Evolutionary conservation across 2,888 invertebrate species (phyloP).

Genomic region (Hipparchia semele): DNA sequence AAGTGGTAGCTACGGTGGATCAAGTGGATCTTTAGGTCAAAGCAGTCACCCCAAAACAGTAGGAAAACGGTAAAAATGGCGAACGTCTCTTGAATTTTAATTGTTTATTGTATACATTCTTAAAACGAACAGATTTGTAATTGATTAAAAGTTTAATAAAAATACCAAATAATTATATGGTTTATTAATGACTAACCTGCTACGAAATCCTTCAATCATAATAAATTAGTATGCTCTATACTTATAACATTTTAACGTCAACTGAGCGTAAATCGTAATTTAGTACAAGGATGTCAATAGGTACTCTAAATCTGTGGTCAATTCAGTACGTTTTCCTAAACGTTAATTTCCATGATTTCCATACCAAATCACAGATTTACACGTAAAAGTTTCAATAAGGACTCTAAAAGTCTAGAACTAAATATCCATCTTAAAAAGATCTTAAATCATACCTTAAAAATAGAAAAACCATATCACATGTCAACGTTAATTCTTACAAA

Average conservation of each 20-base stretch:
- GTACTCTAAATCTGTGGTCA: too few relatives aligned
- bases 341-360: too few relatives aligned
- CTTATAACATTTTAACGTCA: too few relatives aligned
- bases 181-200: neutral
- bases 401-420: too few relatives aligned
- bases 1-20: neutral
- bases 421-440: neutral
- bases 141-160: neutral
- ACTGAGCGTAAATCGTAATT: too few relatives aligned
- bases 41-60: neutral
- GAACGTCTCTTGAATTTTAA: neutral
- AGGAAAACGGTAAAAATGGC: neutral
- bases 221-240: too few relatives aligned
- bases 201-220: neutral
- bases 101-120: neutral
- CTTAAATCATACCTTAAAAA: slow-evolving; percentile 6
- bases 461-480: slow-evolving; percentile 11
- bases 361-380: too few relatives aligned
- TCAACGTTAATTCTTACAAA: slow-evolving; percentile 5
- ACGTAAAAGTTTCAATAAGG: neutral
- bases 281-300: too few relatives aligned
- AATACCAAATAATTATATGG: neutral
- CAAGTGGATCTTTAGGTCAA: slow-evolving; percentile 8
- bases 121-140: neutral
- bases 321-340: too few relatives aligned